A percentile compares a stretch with the other conserved stretches of the same genome.
These are phyloP conservation scores for Gibbula magus DNA, from an alignment of 2,888 invertebrate genomes.

Conservation along the genomic window DNA sequence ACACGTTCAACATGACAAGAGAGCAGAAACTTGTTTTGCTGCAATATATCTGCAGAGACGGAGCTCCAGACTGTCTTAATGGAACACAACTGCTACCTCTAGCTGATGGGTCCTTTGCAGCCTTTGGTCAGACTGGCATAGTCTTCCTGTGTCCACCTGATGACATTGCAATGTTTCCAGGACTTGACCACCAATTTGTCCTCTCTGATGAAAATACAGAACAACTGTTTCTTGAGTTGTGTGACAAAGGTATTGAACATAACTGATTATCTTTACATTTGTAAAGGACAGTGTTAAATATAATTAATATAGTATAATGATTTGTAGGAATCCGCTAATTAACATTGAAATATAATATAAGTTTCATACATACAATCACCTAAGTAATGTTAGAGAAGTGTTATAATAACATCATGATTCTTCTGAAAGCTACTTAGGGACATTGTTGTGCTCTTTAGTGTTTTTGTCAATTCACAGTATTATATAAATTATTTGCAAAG, in stretches of 20 bases:
- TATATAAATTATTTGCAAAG: no score
- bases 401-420: neutral
- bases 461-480: no score
- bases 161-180: constrained; percentile 15
- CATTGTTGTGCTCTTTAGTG: no score
- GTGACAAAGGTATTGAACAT: neutral
- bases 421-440: neutral
- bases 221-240: neutral
- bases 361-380: neutral
- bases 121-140: neutral
- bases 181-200: constrained; percentile 6
- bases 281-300: neutral
- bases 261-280: neutral
- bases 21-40: neutral
- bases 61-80: neutral
- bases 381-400: neutral
- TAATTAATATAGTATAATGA: neutral
- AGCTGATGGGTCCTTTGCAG: constrained; percentile 19
- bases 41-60: neutral
- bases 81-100: constrained; percentile 8
- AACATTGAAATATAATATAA: no score
- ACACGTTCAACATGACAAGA: neutral
- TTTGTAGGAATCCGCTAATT: no score
- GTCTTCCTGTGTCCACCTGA: neutral
- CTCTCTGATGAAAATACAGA: neutral